Evolutionary conservation across 2,113 vertebrate species (phyloP), one percentile per base, ranked within the genome.

Genomic region (Elephantulus edwardii): DNA sequence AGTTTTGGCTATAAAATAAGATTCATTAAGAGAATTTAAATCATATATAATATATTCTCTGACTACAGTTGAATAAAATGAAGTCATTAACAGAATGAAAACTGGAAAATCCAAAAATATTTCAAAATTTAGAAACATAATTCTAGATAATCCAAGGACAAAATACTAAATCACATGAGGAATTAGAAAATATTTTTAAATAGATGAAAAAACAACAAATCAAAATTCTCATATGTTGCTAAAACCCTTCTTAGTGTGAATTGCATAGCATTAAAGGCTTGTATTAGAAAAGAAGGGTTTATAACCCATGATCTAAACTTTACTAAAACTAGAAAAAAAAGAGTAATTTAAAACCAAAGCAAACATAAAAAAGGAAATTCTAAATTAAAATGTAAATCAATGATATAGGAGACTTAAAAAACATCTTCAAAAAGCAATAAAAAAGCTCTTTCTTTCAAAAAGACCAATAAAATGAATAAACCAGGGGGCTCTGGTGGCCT

Each of bases 281-380:
- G 28, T n/a, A 66, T 80, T 46, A n/a, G 46, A 68, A 87, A 78
- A 74, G 7, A 38, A 70, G 70, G 54, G 14, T 91, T 52, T 42
- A 50, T 16, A 77, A 26, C n/a, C n/a, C n/a, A n/a, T 50, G 20
- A 42, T 66, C 35, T 77, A 76, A 78, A 77, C 30, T 44, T n/a
- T 54, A 68, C 11, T 54, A 75, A 80, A 74, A 66, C 56, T 42
- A 79, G 40, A 66, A n/a, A 85, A 77, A 76, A 68, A 90, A 83
- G 30, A 75, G 7, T n/a, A n/a, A n/a, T n/a, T n/a, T n/a, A n/a
- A n/a, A n/a, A n/a, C n/a, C 20, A 52, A 88, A 79, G 33, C 75
- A 86, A 90, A 90, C 42, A 22, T 50, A 76, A 79, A n/a, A n/a
- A n/a, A n/a, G n/a, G 4, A 90, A 86, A 71, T 83, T 62, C 46